Percentiles rank a stretch among this genome's conserved stretches.
Evolutionary conservation across 2,797 vertebrate species (phyloP).

Genomic region (Podarcis lilfordi): DNA sequence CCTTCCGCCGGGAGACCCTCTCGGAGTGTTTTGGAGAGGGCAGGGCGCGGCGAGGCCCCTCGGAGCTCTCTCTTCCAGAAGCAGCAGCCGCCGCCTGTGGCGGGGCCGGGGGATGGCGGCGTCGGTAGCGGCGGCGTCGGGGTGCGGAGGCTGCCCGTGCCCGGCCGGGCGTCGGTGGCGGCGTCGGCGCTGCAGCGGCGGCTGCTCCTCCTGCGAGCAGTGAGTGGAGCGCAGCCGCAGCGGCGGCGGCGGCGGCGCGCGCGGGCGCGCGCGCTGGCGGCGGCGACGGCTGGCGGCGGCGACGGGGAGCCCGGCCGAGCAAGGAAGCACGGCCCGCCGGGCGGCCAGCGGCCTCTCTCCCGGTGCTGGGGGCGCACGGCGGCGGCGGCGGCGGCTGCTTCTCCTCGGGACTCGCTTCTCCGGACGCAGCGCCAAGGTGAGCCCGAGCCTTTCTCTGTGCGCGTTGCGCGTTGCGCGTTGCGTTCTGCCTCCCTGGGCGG

Average conservation of each 20-base stretch:
- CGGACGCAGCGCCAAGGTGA: constrained; percentile 1
- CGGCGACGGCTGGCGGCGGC: background rate
- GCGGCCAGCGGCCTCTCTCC: background rate
- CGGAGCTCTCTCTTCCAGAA: background rate
- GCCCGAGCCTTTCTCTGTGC: background rate
- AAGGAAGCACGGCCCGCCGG: background rate
- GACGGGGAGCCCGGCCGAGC: constrained; percentile 10
- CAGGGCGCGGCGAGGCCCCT: background rate
- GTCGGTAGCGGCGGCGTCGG: background rate
- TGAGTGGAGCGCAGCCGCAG: constrained; percentile 38
- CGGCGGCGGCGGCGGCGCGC: background rate
- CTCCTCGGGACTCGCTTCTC: background rate
- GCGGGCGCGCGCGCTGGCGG: constrained; percentile 35
- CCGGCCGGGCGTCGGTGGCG: background rate
- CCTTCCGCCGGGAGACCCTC: background rate
- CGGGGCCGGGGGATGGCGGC: background rate
- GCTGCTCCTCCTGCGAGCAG: background rate
- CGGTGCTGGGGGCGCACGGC: background rate
- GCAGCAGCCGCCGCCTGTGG: background rate
- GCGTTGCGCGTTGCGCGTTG: constrained; percentile 18
- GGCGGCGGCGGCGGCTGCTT: background rate
- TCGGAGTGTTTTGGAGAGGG: too few relatives aligned
- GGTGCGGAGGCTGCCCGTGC: background rate
- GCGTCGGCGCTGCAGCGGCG: background rate
- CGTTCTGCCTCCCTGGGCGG: constrained; percentile 39